Evolutionary conservation across 2,888 invertebrate genomes (phyloP), one percentile per base, ranked within the genome.

Genomic region (Gandaritis pyraliata): DNA sequence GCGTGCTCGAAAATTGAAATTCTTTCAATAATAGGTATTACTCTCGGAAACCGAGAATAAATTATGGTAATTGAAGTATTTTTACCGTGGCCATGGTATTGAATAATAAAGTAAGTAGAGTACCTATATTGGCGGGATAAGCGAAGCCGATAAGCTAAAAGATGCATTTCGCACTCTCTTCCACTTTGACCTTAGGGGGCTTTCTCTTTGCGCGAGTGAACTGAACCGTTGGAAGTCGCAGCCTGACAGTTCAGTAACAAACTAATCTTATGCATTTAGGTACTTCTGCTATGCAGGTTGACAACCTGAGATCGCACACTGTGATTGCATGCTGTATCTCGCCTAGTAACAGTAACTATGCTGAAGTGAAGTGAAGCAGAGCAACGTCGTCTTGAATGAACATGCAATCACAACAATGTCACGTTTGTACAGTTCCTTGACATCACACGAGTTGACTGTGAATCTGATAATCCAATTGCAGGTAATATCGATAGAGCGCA

Each of bases 351-450:
- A 47, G 38, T 23, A n/a, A n/a, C n/a, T n/a, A n/a, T n/a, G n/a
- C 38, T 59, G 51, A n/a, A n/a, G n/a, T 53, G 46, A n/a, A 58
- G 39, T 57, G 33, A 59, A 54, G 7, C 53, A 60, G 46, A 50
- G 16, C 50, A 46, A 36, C 23, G 55, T 15, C 33, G 36, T 8
- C 30, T 23, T 23, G 23, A 23, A 33, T 49, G 57, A 59, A 49
- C 48, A 57, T 58, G 55, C 49, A 68, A 65, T 71, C 58, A 68
- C 66, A 64, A 63, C 74, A 76, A 76, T 71, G 72, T 71, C 72
- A 72, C 61, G 58, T 61, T 39, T 15, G 59, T 47, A 43, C 64
- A 71, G 80, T 76, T 76, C 76, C 73, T 76, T 76, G 72, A 74
- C 71, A 57, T 70, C 72, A 33, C 13, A 18, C 39, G 36, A 23